A percentile compares a stretch with the other conserved stretches of the same genome.
Evolutionary conservation across 92 coral and sea anemone species (phyloP).

Genomic region (Epizoanthus ramosus): DNA sequence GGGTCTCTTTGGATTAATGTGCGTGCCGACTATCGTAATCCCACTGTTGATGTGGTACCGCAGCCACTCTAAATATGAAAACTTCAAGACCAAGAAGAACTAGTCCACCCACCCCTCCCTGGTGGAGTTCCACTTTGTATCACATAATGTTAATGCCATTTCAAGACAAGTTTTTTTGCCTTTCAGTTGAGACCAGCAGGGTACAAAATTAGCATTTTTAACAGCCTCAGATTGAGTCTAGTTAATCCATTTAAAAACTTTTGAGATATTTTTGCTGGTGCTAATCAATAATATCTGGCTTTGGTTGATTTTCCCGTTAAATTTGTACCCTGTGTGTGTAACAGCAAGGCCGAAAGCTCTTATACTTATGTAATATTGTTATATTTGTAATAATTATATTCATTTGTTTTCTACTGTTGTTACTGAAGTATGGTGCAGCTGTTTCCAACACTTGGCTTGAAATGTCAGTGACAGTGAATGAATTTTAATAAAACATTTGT

Average conservation of each 20-base stretch:
- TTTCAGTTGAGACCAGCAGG: neutral
- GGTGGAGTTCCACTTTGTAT: slow-evolving; percentile 11
- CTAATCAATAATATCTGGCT: no score
- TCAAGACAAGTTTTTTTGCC: slow-evolving; percentile 11
- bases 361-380: no score
- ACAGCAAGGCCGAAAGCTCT: no score
- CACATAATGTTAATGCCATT: slow-evolving; percentile 19
- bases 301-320: no score
- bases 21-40: slow-evolving; percentile 85
- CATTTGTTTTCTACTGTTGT: neutral
- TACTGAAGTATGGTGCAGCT: neutral
- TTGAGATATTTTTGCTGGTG: no score
- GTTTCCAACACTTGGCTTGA: slow-evolving; percentile 2
- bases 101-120: slow-evolving; percentile 32
- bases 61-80: slow-evolving; percentile 94
- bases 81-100: slow-evolving; percentile 88
- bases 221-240: no score
- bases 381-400: neutral
- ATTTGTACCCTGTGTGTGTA: no score
- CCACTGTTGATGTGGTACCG: slow-evolving; percentile 94
- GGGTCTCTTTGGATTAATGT: slow-evolving; percentile 97
- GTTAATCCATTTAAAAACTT: no score
- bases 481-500: slow-evolving; percentile 31
- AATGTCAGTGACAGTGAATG: slow-evolving; percentile 23
- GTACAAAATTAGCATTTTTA: no score